Evolutionary conservation across 2,888 invertebrate species (phyloP).

Genomic region (Drosophila affinis): DNA sequence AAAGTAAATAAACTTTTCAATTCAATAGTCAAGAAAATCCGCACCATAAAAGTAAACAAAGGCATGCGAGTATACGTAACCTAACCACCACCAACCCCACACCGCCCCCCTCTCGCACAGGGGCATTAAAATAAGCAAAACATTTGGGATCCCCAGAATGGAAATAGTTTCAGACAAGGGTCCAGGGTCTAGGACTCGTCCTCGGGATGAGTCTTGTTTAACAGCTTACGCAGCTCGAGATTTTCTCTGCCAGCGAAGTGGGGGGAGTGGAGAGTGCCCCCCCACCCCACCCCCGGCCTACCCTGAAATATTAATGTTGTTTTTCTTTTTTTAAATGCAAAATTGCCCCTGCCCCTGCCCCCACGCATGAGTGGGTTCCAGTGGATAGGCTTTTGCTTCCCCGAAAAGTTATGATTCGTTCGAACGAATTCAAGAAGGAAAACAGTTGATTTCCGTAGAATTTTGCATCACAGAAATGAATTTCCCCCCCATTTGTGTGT

Average conservation of each 20-base stretch:
- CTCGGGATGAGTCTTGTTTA: conserved; percentile 33
- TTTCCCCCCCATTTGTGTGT: not conserved
- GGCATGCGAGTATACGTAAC: conserved; percentile 13
- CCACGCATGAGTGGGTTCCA: conserved; percentile 14
- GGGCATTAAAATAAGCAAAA: conserved; percentile 40
- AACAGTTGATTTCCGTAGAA: not conserved
- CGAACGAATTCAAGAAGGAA: conserved; percentile 10
- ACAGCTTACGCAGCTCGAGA: conserved; percentile 43
- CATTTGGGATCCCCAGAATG: conserved; percentile 23
- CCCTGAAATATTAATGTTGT: conserved; percentile 57
- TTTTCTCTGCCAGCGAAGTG: conserved; percentile 3
- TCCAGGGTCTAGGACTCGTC: conserved; percentile 4
- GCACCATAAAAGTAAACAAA: conserved; percentile 52
- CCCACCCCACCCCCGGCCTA: not conserved
- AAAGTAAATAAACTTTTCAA: conserved; percentile 69
- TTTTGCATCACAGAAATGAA: not conserved
- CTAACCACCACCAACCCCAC: not conserved
- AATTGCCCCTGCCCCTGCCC: not conserved
- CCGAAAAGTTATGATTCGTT: not conserved
- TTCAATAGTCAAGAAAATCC: conserved; percentile 69
- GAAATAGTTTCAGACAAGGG: conserved; percentile 47
- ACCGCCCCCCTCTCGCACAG: not conserved
- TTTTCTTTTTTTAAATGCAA: conserved; percentile 30
- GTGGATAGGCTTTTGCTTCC: too few species aligned
- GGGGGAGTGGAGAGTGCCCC: not conserved